Evolutionary conservation across 2,888 invertebrate genomes (phyloP), one percentile per base, ranked within the genome.

Genomic region (Agriotes lineatus): DNA sequence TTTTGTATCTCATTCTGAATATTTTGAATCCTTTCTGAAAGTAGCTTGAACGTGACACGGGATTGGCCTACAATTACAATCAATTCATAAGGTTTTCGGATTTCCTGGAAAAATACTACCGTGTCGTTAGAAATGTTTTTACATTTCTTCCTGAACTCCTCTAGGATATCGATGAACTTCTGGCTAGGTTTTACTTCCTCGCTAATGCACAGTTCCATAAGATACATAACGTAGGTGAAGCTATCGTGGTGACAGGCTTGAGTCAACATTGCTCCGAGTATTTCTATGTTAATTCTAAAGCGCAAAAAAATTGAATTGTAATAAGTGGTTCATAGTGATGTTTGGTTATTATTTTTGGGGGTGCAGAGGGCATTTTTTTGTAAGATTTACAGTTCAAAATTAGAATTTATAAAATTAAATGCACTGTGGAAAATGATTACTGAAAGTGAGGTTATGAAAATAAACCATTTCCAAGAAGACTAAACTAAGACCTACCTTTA

Each of bases 241-340:
- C 92, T 86, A 65, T 80, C 85, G 18, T 85, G 82, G 2, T 81
- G 80, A 74, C 90, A 88, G 1, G 91, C 95, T 77, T 90, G 88
- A 10, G 85, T 85, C 25, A 96, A 75, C 83, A 97, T 87, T 19
- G 92, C 89, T 10, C 93, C 93, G 54, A 95, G 82, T 71, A 96
- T 93, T 82, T 90, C 88, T 58, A 88, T 85, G 80, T 95, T 96
- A 42, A 92, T 84, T 77, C 93, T 90, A 84, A 71, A 86, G 87
- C 74, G 12, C 3, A 14, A 3, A 44, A 1, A 44, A 2, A 4
- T 14, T 25, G 3, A 25, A 25, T 25, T 5, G 7, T 25, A 25
- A 7, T 25, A 25, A 25, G 76, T 79, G 74, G n/a, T n/a, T 22
- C 10, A 19, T 6, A n/a, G 14, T 50, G 6, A 16, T 0, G n/a